Percentiles rank a stretch among this genome's conserved stretches.
Conservation (phyloP, 2,113 vertebrate genomes). For the Pteropus alecto region DNA sequence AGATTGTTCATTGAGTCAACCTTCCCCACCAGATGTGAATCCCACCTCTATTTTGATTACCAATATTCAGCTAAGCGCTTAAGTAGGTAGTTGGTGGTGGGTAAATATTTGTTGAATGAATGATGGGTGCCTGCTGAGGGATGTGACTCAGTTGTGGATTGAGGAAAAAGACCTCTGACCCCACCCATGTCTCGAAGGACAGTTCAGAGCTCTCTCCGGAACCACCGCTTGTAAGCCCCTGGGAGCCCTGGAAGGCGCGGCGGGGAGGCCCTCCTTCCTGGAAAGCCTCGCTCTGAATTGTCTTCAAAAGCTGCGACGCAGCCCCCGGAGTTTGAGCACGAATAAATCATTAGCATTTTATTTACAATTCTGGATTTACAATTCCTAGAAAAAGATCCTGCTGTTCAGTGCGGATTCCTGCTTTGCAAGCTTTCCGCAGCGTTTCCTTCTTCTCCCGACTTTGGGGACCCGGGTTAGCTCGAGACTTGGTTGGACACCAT, state of each 20-base stretch:
- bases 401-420: slow-evolving; percentile 63
- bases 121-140: background rate
- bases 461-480: background rate
- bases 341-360: slow-evolving; percentile 81
- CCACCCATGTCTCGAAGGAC: background rate
- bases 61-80: background rate
- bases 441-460: background rate
- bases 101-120: background rate
- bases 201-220: background rate
- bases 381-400: slow-evolving; percentile 75
- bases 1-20: background rate
- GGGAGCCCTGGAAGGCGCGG: background rate
- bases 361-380: slow-evolving; percentile 78
- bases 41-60: background rate
- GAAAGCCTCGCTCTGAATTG: slow-evolving; percentile 67
- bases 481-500: background rate
- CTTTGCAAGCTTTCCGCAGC: background rate
- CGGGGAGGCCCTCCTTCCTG: slow-evolving; percentile 67
- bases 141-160: background rate
- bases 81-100: background rate
- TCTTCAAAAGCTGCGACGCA: slow-evolving; percentile 69
- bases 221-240: background rate
- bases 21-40: background rate
- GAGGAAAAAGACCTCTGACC: background rate
- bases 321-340: slow-evolving; percentile 74